Base-by-base conservation (phyloP, 2,113 vertebrate species). In the Scophthalmus maximus region DNA sequence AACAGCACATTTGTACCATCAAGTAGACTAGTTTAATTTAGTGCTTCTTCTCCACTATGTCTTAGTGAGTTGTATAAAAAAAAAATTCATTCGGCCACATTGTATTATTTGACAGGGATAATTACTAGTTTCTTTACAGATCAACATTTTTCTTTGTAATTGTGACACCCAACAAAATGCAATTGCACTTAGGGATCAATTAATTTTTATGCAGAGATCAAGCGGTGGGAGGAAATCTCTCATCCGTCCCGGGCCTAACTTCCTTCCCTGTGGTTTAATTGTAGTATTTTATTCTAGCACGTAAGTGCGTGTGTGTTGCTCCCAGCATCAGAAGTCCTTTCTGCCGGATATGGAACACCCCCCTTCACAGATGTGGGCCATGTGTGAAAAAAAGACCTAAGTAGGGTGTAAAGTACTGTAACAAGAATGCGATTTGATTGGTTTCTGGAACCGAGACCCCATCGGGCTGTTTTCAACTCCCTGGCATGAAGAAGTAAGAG, bases 221-320 rank as follows among this genome's bases (percentile, higher is more conserved):
- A 52, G 14, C 29, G 8, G 51, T 32, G 15, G 69, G 7, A 55
- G 70, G 75, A 70, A 71, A 34, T 67, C 73, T 65, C 69, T 73
- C 20, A 76, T 76, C 25, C 6, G 38, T 42, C 22, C 14, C 20
- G 15, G 38, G 14, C 17, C 11, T 5, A 0, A 55, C 55, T 66
- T 77, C 73, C 49, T 73, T 69, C 20, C 64, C 44, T 42, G 38
- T 58, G 40, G 57, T 69, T 12, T 56, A 12, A n/a, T 63, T 66
- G 67, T 76, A n/a, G n/a, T n/a, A n/a, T n/a, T n/a, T n/a, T n/a
- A n/a, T n/a, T n/a, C n/a, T n/a, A n/a, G n/a, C n/a, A n/a, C n/a
- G n/a, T n/a, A n/a, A n/a, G n/a, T n/a, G n/a, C n/a, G n/a, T n/a
- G n/a, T n/a, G n/a, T n/a, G 76, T 61, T 29, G 29, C 22, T 51